A percentile compares a stretch with the other conserved stretches of the same genome.
phyloP scores from a whole-genome alignment of 2,888 invertebrate species.

The Poecilobothrus nobilitatus region DNA sequence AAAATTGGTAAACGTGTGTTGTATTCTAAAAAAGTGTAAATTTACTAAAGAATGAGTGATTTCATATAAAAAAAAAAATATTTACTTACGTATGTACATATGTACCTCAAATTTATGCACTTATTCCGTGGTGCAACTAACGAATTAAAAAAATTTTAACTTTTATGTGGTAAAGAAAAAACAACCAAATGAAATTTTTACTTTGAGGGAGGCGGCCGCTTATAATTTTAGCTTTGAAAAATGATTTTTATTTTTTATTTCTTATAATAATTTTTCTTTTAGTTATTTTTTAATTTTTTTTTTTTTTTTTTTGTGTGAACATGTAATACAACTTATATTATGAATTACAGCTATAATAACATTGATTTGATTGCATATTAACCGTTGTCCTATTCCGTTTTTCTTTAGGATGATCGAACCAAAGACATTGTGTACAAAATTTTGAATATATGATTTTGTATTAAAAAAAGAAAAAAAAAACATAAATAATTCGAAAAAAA shows the following conservation, averaged over 20 bases:
- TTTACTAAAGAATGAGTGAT: too few relatives aligned
- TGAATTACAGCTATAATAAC: conserved; percentile 4
- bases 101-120: too few relatives aligned
- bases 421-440: background rate
- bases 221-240: background rate
- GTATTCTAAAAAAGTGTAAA: too few relatives aligned
- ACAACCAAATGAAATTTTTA: background rate
- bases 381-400: background rate
- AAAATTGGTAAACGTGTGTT: too few relatives aligned
- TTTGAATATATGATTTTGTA: background rate
- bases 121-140: background rate
- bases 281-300: background rate
- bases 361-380: background rate
- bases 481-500: background rate
- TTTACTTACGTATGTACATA: too few relatives aligned
- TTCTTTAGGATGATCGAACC: too few relatives aligned
- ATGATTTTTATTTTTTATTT: background rate
- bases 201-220: background rate
- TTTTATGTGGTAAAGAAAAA: background rate
- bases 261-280: background rate
- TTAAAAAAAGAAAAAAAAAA: background rate
- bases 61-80: too few relatives aligned
- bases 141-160: background rate
- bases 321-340: background rate
- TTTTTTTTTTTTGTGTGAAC: background rate